These are phyloP conservation scores for Tadarida brasiliensis DNA, from an alignment of 2,797 vertebrate genomes.

Conservation along the genomic window DNA sequence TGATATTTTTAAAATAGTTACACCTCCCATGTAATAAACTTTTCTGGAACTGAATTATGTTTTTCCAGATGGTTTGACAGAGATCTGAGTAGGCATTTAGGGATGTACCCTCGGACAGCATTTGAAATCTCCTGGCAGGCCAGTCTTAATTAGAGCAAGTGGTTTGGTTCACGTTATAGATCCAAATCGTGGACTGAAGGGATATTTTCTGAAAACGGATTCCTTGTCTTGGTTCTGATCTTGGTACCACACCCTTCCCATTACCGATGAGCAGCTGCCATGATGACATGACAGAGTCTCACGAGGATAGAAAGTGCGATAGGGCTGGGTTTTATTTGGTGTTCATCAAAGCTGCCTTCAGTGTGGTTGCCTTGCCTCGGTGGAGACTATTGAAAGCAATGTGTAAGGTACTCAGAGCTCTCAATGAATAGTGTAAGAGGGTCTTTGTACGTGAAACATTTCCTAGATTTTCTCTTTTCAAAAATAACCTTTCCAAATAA, in stretches of 20 bases:
- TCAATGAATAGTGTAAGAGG: background rate
- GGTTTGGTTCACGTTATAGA: background rate
- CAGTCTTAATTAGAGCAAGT: background rate
- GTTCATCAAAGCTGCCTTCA: conserved; percentile 17
- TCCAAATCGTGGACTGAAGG: background rate
- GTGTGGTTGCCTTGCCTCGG: background rate
- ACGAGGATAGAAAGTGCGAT: background rate
- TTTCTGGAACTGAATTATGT: conserved; percentile 20
- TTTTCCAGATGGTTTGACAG: background rate
- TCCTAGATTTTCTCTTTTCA: conserved; percentile 50
- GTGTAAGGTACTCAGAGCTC: background rate
- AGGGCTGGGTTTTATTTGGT: background rate
- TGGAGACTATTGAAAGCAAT: conserved; percentile 37
- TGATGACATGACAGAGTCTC: background rate
- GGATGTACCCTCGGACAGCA: background rate
- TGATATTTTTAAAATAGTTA: background rate
- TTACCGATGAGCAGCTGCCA: background rate
- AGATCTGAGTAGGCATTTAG: conserved; percentile 4
- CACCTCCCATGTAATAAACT: background rate
- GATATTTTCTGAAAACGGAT: background rate
- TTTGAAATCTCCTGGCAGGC: conserved; percentile 4
- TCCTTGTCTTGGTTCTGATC: conserved; percentile 2
- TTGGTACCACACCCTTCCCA: background rate
- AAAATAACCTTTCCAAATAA: conserved; percentile 62
- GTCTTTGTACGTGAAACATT: conserved; percentile 23